Conservation (phyloP, 2,888 invertebrate genomes). For the Phaedon cochleariae region DNA sequence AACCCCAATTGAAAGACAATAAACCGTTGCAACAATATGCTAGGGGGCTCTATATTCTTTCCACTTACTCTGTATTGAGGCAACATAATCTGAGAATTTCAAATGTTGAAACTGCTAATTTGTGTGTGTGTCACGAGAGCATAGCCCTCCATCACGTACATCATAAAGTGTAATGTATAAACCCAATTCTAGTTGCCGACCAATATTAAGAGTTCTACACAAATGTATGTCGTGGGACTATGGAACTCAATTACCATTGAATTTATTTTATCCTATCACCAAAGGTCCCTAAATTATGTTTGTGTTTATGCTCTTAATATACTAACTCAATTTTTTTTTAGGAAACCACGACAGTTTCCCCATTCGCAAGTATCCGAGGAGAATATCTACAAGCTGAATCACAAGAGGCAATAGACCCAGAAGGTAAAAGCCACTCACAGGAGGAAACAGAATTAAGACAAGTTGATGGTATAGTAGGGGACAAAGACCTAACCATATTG, state of each 20-base stretch:
- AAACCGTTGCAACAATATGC: too few relatives aligned
- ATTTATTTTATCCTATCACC: constrained; percentile 8
- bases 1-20: too few relatives aligned
- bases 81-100: too few relatives aligned
- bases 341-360: constrained; percentile 50
- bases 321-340: constrained; percentile 41
- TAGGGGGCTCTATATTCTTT: too few relatives aligned
- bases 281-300: constrained; percentile 44
- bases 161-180: constrained; percentile 25
- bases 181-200: constrained; percentile 12
- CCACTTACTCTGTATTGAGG: too few relatives aligned
- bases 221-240: constrained; percentile 45
- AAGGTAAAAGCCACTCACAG: neutral
- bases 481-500: constrained; percentile 14
- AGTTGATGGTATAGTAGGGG: constrained; percentile 16
- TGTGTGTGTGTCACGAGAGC: neutral
- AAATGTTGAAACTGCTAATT: neutral
- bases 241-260: constrained; percentile 12
- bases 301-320: constrained; percentile 53
- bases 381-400: constrained; percentile 19
- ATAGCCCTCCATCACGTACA: neutral
- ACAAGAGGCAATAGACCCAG: constrained; percentile 2
- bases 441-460: constrained; percentile 17
- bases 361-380: constrained; percentile 48
- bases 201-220: constrained; percentile 51